phyloP scores from a whole-genome alignment of 2,797 vertebrate genomes.

The Sebastes iracundus region DNA sequence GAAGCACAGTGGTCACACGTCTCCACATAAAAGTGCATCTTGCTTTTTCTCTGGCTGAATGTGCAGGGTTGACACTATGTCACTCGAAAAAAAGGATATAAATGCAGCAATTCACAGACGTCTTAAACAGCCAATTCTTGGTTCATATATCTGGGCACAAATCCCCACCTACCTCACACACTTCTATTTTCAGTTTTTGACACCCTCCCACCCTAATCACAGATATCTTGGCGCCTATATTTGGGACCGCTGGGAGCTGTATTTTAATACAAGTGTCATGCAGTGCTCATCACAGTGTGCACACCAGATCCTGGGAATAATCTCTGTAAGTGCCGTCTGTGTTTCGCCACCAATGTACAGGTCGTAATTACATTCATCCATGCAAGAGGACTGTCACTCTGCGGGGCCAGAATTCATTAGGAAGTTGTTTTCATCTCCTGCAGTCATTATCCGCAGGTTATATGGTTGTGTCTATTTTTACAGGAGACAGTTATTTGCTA shows the following conservation, averaged over 20 bases:
- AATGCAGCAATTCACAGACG: neutral
- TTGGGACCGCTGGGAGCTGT: slow-evolving; percentile 30
- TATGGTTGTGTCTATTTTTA: neutral
- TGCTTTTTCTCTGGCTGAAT: neutral
- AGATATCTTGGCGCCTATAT: slow-evolving; percentile 29
- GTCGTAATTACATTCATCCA: slow-evolving; percentile 55
- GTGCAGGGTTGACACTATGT: neutral
- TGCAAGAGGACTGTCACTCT: slow-evolving; percentile 31
- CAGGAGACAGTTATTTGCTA: neutral
- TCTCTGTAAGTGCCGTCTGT: slow-evolving; percentile 39
- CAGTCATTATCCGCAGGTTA: neutral
- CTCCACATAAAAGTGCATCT: neutral
- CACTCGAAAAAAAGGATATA: neutral
- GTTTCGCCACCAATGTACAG: slow-evolving; percentile 29
- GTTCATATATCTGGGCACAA: neutral
- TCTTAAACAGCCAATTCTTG: neutral
- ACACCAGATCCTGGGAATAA: slow-evolving; percentile 32
- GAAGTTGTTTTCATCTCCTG: slow-evolving; percentile 34
- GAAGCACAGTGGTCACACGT: neutral
- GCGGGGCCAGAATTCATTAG: slow-evolving; percentile 42
- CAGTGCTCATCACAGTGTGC: slow-evolving; percentile 29
- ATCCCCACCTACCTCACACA: neutral
- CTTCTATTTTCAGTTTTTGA: slow-evolving; percentile 27
- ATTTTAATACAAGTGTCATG: slow-evolving; percentile 42
- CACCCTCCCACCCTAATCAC: slow-evolving; percentile 27